phyloP scores from a whole-genome alignment of 2,113 vertebrate species.

The Mystacornis crossleyi region DNA sequence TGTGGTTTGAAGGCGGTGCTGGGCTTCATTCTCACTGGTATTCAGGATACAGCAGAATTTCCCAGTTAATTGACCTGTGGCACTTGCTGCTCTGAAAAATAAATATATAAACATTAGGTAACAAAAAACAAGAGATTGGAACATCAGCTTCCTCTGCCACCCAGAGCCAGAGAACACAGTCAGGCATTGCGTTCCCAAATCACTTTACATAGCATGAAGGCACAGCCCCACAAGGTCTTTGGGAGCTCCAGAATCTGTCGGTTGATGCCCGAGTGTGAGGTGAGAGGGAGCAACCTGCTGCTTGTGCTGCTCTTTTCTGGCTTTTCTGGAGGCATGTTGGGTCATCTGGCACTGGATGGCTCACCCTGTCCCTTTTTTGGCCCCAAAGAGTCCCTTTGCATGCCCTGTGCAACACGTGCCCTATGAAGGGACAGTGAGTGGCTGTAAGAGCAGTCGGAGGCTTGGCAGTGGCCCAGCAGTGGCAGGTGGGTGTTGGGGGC shows the following conservation, averaged over 20 bases:
- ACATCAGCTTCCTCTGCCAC: not conserved
- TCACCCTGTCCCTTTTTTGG: not conserved
- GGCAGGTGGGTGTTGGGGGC: not conserved
- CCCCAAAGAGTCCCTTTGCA: not conserved
- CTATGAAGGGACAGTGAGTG: not conserved
- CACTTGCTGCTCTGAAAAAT: not conserved
- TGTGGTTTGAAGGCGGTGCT: fast-evolving
- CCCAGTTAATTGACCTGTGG: not conserved
- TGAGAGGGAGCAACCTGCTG: not conserved
- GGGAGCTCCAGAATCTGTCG: not conserved
- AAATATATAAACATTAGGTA: not conserved
- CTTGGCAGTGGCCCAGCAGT: fast-evolving
- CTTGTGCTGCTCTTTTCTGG: not conserved
- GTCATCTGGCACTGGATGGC: not conserved
- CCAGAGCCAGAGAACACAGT: not conserved
- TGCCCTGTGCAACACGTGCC: fast-evolving
- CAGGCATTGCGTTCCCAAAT: not conserved
- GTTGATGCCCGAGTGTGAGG: not conserved
- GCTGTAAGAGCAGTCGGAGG: not conserved
- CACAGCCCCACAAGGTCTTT: not conserved
- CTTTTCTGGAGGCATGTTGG: fast-evolving
- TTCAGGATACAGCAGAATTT: not conserved
- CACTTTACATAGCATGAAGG: constrained; percentile 29
- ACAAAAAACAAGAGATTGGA: not conserved
- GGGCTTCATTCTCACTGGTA: not conserved